phyloP scores from a whole-genome alignment of 2,888 invertebrate genomes.

The Caenorhabditis sp. region DNA sequence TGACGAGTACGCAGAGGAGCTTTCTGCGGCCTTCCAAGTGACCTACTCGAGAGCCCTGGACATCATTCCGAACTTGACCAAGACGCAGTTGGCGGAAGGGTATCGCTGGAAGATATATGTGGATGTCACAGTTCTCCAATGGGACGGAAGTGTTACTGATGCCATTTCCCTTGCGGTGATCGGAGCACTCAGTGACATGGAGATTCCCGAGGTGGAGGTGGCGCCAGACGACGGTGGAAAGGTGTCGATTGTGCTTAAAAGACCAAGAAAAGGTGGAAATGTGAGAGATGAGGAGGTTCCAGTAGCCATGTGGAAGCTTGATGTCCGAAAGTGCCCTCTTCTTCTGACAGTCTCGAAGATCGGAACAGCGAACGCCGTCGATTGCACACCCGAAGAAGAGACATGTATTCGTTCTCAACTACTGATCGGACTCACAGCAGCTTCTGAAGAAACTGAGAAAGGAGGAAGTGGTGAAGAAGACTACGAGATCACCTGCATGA shows the following conservation, averaged over 20 bases:
- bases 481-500: constrained; percentile 53
- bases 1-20: constrained; percentile 91
- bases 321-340: constrained; percentile 72
- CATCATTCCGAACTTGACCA: constrained; percentile 86
- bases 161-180: constrained; percentile 90
- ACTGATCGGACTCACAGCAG: constrained; percentile 68
- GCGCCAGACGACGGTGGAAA: constrained; percentile 77
- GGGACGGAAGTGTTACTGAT: constrained; percentile 96
- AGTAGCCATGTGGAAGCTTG: constrained; percentile 72
- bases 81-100: constrained; percentile 71
- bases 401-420: constrained; percentile 74
- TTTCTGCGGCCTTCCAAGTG: constrained; percentile 89
- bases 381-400: constrained; percentile 76
- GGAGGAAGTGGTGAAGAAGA: constrained; percentile 2
- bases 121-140: constrained; percentile 88
- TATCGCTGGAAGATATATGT: constrained; percentile 77
- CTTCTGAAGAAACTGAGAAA: constrained; percentile 3
- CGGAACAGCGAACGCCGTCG: constrained; percentile 76
- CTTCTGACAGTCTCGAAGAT: constrained; percentile 75
- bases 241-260: constrained; percentile 69
- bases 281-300: constrained; percentile 63
- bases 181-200: constrained; percentile 76
- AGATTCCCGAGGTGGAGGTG: constrained; percentile 73
- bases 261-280: constrained; percentile 63
- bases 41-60: constrained; percentile 87